Base-by-base conservation (phyloP, 2,113 vertebrate species). In the Tragelaphus strepsiceros region DNA sequence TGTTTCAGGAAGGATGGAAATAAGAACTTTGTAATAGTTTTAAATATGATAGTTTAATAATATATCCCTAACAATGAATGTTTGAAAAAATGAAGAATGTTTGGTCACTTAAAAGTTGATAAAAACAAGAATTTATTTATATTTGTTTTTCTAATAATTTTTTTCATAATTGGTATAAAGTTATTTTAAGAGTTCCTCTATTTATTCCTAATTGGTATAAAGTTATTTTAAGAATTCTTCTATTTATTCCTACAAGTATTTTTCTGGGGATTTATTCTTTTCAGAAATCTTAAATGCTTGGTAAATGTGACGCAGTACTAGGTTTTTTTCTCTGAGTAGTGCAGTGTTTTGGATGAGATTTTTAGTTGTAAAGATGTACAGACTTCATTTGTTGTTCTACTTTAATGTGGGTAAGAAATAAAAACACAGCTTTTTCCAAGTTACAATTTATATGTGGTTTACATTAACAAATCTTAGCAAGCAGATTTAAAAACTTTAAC, bases 51-150 rank as follows among this genome's bases (percentile, higher is more conserved):
- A 74, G 62, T 84, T 94, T 53, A 84, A 30, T 51, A 90, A 59
- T 88, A 67, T 67, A 58, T 32, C 13, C 14, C 56, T 74, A 88
- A 67, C 53, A 84, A 46, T 92, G 24, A 82, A 59, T 74, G 39
- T 54, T 88, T 89, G 22, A 16, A 43, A 77, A 43, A 43, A 77
- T 13, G 6, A 77, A 43, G 21, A 77, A 43, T 77, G 71, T 74
- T 74, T 35, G n/a, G n/a, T 82, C 62, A 78, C 43, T 97, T 95
- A 93, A 95, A 97, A 97, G 14, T n/a, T 96, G 78, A 82, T 39
- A 74, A 77, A 87, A 96, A 88, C 17, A 71, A 90, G 16, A 90
- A 83, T 78, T 53, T 92, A 26, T 88, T 90, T 90, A 67, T 89
- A 62, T 17, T 80, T 94, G n/a, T n/a, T 95, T 97, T 80, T 82